These are phyloP conservation scores for Stictocephala bisonia DNA, from an alignment of 2,888 invertebrate genomes.

Conservation along the genomic window DNA sequence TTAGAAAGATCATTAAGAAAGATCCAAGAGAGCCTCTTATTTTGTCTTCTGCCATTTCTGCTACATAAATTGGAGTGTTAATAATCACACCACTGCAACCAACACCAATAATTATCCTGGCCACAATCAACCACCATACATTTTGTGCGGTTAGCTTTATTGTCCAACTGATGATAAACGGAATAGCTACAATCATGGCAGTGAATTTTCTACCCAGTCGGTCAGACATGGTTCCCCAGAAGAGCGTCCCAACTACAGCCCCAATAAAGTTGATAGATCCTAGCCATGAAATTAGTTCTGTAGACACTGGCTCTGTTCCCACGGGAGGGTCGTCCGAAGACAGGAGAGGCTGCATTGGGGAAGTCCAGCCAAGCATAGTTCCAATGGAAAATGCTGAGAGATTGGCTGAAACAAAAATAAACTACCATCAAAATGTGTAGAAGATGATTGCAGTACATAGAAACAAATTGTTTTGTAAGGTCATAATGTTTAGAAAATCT, in stretches of 20 bases:
- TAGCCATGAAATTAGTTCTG: conserved; percentile 68
- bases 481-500: no score
- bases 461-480: no score
- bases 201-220: conserved; percentile 69
- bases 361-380: conserved; percentile 71
- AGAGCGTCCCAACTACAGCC: conserved; percentile 67
- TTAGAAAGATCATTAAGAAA: conserved; percentile 68
- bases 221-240: conserved; percentile 67
- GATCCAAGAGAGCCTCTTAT: conserved; percentile 70
- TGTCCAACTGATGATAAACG: conserved; percentile 71
- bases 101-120: conserved; percentile 71
- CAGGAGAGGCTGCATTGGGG: conserved; percentile 68
- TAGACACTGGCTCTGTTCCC: conserved; percentile 66
- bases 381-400: conserved; percentile 70
- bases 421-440: no score
- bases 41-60: conserved; percentile 71
- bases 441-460: neutral
- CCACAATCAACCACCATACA: conserved; percentile 66
- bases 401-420: conserved; percentile 66
- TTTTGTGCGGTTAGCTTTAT: conserved; percentile 67
- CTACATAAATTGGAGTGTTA: conserved; percentile 71
- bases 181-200: conserved; percentile 68
- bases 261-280: conserved; percentile 70
- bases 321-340: conserved; percentile 65
- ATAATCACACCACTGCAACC: conserved; percentile 69